phyloP scores from a whole-genome alignment of 2,797 vertebrate genomes.

The Tadarida brasiliensis region DNA sequence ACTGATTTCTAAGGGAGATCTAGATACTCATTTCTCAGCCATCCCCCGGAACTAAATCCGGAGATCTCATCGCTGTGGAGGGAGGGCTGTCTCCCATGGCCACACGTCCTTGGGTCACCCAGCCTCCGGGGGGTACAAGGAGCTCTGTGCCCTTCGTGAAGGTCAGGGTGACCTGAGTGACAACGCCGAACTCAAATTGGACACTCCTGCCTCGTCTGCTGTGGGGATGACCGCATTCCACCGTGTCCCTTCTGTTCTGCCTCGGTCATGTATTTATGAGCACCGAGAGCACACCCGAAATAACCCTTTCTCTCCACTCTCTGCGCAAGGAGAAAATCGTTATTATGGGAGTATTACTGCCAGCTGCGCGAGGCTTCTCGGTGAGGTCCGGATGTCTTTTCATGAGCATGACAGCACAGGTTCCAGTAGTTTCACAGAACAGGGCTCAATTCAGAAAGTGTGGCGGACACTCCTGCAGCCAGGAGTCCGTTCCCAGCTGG shows the following conservation, averaged over 20 bases:
- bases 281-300: neutral
- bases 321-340: neutral
- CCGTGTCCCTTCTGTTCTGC: neutral
- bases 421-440: neutral
- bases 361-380: too few species aligned
- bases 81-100: fast-evolving
- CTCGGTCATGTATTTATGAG: neutral
- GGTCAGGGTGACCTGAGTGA: neutral
- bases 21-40: neutral
- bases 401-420: too few species aligned
- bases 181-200: neutral
- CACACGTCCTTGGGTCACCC: neutral
- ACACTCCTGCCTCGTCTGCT: neutral
- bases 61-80: neutral
- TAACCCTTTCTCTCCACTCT: neutral
- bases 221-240: neutral
- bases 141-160: neutral
- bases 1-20: neutral
- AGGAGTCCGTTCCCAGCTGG: neutral
- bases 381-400: neutral
- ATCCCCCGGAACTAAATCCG: neutral
- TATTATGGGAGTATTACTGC: neutral
- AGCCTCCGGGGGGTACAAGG: fast-evolving
- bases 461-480: too few species aligned
- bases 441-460: neutral